Percentiles rank a stretch among this genome's conserved stretches.
phyloP scores from a whole-genome alignment of 1,140 invertebrate genomes.

The Drusus annulatus region DNA sequence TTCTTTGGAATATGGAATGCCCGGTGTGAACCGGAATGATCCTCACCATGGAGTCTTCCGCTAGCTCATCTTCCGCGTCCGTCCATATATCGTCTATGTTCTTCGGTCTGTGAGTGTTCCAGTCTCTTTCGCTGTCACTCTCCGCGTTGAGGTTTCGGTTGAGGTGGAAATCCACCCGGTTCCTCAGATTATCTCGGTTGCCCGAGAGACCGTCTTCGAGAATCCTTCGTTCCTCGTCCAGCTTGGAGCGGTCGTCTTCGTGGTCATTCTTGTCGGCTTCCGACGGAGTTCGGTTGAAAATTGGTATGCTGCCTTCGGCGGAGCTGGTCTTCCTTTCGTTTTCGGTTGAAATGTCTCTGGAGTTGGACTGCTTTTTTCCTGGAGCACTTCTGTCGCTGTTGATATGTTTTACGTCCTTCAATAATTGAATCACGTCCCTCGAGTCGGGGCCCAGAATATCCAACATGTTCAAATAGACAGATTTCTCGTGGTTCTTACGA shows the following conservation, averaged over 20 bases:
- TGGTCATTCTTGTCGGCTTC: not conserved
- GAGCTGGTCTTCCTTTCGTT: slow-evolving; percentile 38
- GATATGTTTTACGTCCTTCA: slow-evolving; percentile 56
- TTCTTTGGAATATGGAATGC: slow-evolving; percentile 43
- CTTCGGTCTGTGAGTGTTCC: slow-evolving; percentile 26
- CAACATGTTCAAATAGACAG: slow-evolving; percentile 54
- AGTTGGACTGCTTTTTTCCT: slow-evolving; percentile 16
- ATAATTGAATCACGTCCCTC: slow-evolving; percentile 52
- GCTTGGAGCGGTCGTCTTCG: not conserved
- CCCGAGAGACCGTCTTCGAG: not conserved
- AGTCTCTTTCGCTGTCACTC: slow-evolving; percentile 20
- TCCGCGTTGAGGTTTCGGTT: slow-evolving; percentile 32
- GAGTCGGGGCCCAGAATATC: slow-evolving; percentile 56
- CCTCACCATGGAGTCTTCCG: slow-evolving; percentile 52
- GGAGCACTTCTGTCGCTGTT: slow-evolving; percentile 38
- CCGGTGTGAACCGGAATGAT: slow-evolving; percentile 53
- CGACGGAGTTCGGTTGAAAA: slow-evolving; percentile 37
- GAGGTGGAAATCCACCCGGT: slow-evolving; percentile 6
- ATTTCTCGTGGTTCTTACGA: slow-evolving; percentile 48
- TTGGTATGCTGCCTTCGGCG: slow-evolving; percentile 45
- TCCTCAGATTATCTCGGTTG: not conserved
- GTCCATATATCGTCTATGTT: slow-evolving; percentile 51
- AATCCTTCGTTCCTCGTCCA: slow-evolving; percentile 3
- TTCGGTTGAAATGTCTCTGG: slow-evolving; percentile 26
- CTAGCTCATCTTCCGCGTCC: slow-evolving; percentile 43